Conservation (phyloP, 2,797 vertebrate genomes). For the Phyllotis vaccarum region DNA sequence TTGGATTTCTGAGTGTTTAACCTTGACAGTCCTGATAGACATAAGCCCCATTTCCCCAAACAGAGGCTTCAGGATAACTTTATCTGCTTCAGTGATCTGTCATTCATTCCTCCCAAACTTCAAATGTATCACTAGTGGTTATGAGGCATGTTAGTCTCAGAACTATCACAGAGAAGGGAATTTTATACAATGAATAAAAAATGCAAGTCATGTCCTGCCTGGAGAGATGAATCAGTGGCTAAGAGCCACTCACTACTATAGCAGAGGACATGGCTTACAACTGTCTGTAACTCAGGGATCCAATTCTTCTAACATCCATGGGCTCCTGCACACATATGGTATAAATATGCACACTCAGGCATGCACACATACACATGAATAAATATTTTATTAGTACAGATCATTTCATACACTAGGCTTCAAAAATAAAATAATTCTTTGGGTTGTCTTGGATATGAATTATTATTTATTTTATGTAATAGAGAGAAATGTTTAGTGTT, state of each 20-base stretch:
- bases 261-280: too few species aligned
- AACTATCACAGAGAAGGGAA: not conserved
- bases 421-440: not conserved
- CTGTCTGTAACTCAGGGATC: not conserved
- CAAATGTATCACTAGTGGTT: not conserved
- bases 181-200: conserved; percentile 31
- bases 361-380: not conserved
- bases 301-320: not conserved
- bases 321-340: too few species aligned
- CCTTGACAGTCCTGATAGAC: not conserved
- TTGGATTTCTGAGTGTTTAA: not conserved
- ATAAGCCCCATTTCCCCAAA: conserved; percentile 5
- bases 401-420: not conserved
- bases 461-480: conserved; percentile 22
- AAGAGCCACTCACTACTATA: not conserved
- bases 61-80: not conserved
- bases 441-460: not conserved
- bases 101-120: not conserved
- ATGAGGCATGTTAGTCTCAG: conserved; percentile 9
- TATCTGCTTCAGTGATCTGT: conserved; percentile 7
- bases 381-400: not conserved
- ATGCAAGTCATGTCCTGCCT: not conserved
- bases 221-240: not conserved
- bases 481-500: not conserved
- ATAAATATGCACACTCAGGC: not conserved